Base-by-base conservation (phyloP, 2,113 vertebrate genomes). In the Synodontis membranacea region DNA sequence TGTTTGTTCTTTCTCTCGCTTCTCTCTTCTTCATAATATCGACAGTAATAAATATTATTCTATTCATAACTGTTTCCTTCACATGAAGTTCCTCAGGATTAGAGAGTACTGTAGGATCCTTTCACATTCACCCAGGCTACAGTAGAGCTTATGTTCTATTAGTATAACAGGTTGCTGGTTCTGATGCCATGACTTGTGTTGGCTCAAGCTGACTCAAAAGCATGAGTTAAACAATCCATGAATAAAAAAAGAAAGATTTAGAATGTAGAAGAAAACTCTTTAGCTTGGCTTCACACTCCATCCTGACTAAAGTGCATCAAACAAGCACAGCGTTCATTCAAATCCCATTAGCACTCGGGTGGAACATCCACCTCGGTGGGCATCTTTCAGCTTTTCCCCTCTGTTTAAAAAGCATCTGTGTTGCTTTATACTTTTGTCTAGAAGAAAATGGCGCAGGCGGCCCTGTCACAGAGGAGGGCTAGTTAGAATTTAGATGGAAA, bases 361-460 rank as follows among this genome's bases (percentile, higher is more conserved):
- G 54, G 50, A 85, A 83, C 42, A 25, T 78, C 44, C 9, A 19
- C 60, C 42, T 72, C 28, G 52, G 70, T 44, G 48, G 62, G 48
- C 42, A 37, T 58, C 9, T 58, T 48, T 70, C 50, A 23, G 72
- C 42, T 54, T 60, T 60, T 76, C 79, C 80, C 48, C 39, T 52
- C 62, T 28, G 11, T 72, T 80, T 82, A 14, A 76, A 72, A 84
- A 80, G 48, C 83, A 3, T 39, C 31, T 4, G 14, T 66, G 60
- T 44, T 74, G 54, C 60, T 54, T 8, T 54, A 34, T 80, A 17
- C 75, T 86, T 84, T 62, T 83, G 80, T 83, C 80, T 44, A 28
- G 39, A 66, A 48, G 72, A 80, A 74, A 85, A 89, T 89, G 86
- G 81, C 82, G 58, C 58, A 80, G 58, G 48, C 70, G 39, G 58